Evolutionary conservation across 2,888 invertebrate genomes (phyloP).

Genomic region (Ypsolopha sequella): DNA sequence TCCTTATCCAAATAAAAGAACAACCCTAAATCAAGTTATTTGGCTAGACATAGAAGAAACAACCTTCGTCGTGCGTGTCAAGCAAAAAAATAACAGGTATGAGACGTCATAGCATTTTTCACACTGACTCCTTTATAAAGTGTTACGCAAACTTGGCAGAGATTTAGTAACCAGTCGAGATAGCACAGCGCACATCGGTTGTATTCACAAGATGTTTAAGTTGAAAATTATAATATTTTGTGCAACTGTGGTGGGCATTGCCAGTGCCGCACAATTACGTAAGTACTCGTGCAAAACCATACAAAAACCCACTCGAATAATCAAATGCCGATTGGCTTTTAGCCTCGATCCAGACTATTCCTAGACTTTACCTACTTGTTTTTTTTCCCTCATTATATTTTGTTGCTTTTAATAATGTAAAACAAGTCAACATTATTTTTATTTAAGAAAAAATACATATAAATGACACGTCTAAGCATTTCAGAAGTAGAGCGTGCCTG

Average conservation of each 20-base stretch:
- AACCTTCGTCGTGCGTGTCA: not conserved
- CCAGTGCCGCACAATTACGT: not conserved
- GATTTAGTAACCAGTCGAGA: not conserved
- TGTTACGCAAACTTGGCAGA: not conserved
- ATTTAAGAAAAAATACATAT: no score
- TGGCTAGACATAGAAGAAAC: not conserved
- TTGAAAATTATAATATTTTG: not conserved
- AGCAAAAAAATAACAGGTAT: not conserved
- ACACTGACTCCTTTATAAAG: conserved; percentile 1
- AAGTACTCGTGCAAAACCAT: not conserved
- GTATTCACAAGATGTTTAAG: not conserved
- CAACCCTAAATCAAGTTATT: no score
- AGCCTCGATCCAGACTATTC: no score
- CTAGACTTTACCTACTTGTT: no score
- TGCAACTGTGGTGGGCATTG: not conserved
- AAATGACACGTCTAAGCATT: no score
- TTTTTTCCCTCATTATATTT: no score
- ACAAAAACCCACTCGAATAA: no score
- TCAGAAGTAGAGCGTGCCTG: no score
- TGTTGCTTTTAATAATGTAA: no score
- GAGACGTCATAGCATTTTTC: conserved; percentile 2
- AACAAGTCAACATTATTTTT: no score
- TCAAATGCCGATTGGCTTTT: no score
- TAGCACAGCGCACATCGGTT: not conserved
- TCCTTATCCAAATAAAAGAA: no score